Evolutionary conservation across 1,140 invertebrate genomes (phyloP).

Genomic region (Philotrypesis tridentata): DNA sequence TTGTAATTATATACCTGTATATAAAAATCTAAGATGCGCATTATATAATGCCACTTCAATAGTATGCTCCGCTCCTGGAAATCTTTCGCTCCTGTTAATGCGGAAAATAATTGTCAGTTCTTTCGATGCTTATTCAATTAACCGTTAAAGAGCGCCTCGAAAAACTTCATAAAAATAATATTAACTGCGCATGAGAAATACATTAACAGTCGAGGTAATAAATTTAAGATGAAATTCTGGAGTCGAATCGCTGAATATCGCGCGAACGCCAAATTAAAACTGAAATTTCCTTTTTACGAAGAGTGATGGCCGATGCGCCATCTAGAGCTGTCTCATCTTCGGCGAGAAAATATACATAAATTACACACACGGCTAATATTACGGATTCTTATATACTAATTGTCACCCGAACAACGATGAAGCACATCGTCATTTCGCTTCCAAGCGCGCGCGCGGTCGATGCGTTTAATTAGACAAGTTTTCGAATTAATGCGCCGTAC

Average conservation of each 20-base stretch:
- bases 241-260: neutral
- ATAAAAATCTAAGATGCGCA: no score
- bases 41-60: no score
- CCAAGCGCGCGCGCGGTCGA: neutral
- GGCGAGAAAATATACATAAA: neutral
- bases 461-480: neutral
- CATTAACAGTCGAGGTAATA: neutral
- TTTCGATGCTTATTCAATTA: neutral
- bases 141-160: neutral
- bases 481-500: neutral
- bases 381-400: neutral
- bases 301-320: neutral
- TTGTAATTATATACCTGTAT: no score
- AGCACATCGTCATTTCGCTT: no score
- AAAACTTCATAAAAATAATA: neutral
- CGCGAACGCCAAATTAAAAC: neutral
- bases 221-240: neutral
- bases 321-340: neutral
- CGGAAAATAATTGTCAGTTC: neutral
- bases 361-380: neutral
- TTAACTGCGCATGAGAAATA: no score
- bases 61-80: neutral
- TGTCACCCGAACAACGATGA: no score
- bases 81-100: neutral
- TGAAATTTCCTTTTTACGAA: neutral